Conservation (phyloP, 2,888 invertebrate species). For the Drosophila kambysellisi region DNA sequence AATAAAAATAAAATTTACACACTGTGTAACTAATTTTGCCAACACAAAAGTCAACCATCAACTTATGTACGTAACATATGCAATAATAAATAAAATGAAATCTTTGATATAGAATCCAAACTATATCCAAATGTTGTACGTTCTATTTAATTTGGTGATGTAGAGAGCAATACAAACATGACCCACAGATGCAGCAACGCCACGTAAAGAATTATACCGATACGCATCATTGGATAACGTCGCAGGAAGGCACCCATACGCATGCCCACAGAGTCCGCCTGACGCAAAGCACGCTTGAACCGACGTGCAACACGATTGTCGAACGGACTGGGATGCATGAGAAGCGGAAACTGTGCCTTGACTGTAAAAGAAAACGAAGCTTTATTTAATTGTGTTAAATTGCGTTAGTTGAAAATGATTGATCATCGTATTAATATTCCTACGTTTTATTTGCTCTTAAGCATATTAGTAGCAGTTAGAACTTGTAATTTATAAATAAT, state of each 20-base stretch:
- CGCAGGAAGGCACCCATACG: slow-evolving; percentile 92
- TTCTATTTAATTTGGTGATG: slow-evolving; percentile 83
- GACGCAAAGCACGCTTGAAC: slow-evolving; percentile 91
- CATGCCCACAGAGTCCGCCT: slow-evolving; percentile 91
- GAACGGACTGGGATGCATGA: slow-evolving; percentile 91
- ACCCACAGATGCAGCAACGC: slow-evolving; percentile 94
- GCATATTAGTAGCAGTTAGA: neutral
- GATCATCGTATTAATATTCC: neutral
- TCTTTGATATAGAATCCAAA: slow-evolving; percentile 59
- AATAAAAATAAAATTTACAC: slow-evolving; percentile 37
- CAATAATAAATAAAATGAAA: slow-evolving; percentile 47
- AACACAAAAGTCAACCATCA: slow-evolving; percentile 29
- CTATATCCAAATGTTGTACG: slow-evolving; percentile 5
- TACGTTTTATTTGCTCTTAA: neutral
- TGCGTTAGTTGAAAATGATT: neutral
- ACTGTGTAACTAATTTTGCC: slow-evolving; percentile 44
- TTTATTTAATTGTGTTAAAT: neutral
- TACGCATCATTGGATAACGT: slow-evolving; percentile 92
- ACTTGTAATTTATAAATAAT: too few relatives aligned
- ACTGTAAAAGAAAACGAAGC: slow-evolving; percentile 83
- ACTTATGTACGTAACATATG: slow-evolving; percentile 58
- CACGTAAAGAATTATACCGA: slow-evolving; percentile 94
- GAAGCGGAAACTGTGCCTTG: slow-evolving; percentile 89
- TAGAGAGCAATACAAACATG: slow-evolving; percentile 91
- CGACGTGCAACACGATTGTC: slow-evolving; percentile 91